Base-by-base conservation (phyloP, 2,888 invertebrate genomes). In the Torymus aiolomorphi region DNA sequence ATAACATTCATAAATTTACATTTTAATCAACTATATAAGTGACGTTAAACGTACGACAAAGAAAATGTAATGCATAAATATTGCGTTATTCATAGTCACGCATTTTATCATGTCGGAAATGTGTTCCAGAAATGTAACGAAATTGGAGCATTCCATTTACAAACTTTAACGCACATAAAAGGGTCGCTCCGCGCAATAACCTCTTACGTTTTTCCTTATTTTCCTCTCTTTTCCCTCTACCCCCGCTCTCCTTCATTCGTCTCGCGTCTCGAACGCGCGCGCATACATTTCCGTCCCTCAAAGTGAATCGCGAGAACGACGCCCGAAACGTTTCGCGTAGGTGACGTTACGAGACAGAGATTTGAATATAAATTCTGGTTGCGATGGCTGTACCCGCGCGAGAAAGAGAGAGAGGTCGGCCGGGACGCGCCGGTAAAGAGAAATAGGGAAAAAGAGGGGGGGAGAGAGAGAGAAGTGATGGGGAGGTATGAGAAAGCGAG, bases 331-430 rank as follows among this genome's bases (percentile, higher is more conserved):
- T n/a, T 52, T 74, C 69, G 65, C 51, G 18, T 65, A 66, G 61
- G 66, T 20, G 80, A 66, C 20, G 56, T 63, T 72, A 73, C 71
- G 54, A 77, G 63, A 74, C 77, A 62, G 77, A 77, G 80, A 78
- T 74, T 80, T 69, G 73, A 80, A 80, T 80, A 77, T 78, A 80
- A 80, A 80, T 80, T 66, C 75, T 16, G 52, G 62, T 66, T 70
- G 56, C 49, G 74, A 84, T 83, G 85, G 82, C 83, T 76, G 72
- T 76, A 69, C n/a, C n/a, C n/a, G n/a, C n/a, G n/a, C n/a, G 80
- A 72, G 18, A 51, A 54, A 2, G 51, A 2, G 62, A n/a, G n/a
- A 5, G 54, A 16, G 57, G 24, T 24, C 24, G 24, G 56, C 0
- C 8, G 16, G 5, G 31, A 31, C 24, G 24, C 24, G 24, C 3